A percentile compares a stretch with the other conserved stretches of the same genome.
These are phyloP conservation scores for Apamea epomidion DNA, from an alignment of 2,888 invertebrate species.

Conservation along the genomic window DNA sequence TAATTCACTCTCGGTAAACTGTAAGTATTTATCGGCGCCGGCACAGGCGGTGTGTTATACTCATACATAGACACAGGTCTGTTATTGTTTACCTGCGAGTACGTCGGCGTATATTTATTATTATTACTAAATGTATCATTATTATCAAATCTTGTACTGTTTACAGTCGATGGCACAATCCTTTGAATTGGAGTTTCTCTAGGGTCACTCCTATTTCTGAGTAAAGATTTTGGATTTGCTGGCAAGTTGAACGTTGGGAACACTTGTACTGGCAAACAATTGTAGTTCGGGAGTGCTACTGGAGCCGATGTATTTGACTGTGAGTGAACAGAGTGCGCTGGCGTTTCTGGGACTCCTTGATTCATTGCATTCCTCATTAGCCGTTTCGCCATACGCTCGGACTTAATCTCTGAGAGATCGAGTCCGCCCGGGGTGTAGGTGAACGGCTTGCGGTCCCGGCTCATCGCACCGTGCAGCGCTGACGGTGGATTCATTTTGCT, in stretches of 20 bases:
- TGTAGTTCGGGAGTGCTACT: slow-evolving; percentile 84
- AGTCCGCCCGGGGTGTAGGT: slow-evolving; percentile 98
- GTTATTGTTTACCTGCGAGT: slow-evolving; percentile 74
- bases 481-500: slow-evolving; percentile 93
- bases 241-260: slow-evolving; percentile 93
- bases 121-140: slow-evolving; percentile 73
- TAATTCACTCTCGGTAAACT: slow-evolving; percentile 70
- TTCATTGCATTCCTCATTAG: slow-evolving; percentile 90
- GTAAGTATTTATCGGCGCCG: slow-evolving; percentile 63
- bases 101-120: slow-evolving; percentile 66
- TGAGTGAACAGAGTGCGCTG: slow-evolving; percentile 87
- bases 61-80: slow-evolving; percentile 77
- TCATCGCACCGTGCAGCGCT: slow-evolving; percentile 96
- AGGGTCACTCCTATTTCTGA: slow-evolving; percentile 83
- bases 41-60: slow-evolving; percentile 64
- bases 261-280: slow-evolving; percentile 88
- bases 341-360: slow-evolving; percentile 93
- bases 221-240: slow-evolving; percentile 91
- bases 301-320: slow-evolving; percentile 88
- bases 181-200: slow-evolving; percentile 72
- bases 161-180: slow-evolving; percentile 68
- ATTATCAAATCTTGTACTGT: slow-evolving; percentile 66
- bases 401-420: slow-evolving; percentile 97
- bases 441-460: slow-evolving; percentile 98
- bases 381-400: slow-evolving; percentile 96